Evolutionary conservation across 2,888 invertebrate species (phyloP).

Genomic region (Rhagonycha lutea): DNA sequence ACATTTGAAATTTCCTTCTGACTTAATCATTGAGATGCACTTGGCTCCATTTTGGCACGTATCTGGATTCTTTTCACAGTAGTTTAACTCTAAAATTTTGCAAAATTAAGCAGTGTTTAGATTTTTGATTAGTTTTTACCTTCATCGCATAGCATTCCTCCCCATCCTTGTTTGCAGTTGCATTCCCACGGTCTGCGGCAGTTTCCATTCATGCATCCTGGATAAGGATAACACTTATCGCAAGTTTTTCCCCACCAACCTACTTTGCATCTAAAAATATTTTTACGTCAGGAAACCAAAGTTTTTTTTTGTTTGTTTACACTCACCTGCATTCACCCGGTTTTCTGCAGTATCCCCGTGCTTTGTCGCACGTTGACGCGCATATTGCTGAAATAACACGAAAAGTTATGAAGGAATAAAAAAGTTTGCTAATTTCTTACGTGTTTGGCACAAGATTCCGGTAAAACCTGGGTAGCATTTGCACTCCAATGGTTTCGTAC

Average conservation of each 20-base stretch:
- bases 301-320: not conserved
- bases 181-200: conserved; percentile 91
- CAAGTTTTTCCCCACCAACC: conserved; percentile 85
- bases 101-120: not conserved
- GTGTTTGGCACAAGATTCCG: conserved; percentile 83
- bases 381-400: conserved; percentile 74
- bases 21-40: conserved; percentile 77
- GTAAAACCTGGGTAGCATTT: conserved; percentile 90
- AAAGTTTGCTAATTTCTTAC: conserved; percentile 60
- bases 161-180: conserved; percentile 84
- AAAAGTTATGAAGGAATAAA: not conserved
- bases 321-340: conserved; percentile 77
- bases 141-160: conserved; percentile 90
- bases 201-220: conserved; percentile 84
- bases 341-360: conserved; percentile 81
- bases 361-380: conserved; percentile 77
- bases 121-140: conserved; percentile 58
- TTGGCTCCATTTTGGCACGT: conserved; percentile 81
- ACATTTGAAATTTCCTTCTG: conserved; percentile 78
- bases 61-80: conserved; percentile 77
- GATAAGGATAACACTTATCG: conserved; percentile 79
- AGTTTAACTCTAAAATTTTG: conserved; percentile 68
- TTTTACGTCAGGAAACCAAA: not conserved
- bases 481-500: conserved; percentile 88
- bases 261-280: conserved; percentile 72